Evolutionary conservation across 2,797 vertebrate genomes (phyloP).

Genomic region (Rhinophrynus dorsalis): DNA sequence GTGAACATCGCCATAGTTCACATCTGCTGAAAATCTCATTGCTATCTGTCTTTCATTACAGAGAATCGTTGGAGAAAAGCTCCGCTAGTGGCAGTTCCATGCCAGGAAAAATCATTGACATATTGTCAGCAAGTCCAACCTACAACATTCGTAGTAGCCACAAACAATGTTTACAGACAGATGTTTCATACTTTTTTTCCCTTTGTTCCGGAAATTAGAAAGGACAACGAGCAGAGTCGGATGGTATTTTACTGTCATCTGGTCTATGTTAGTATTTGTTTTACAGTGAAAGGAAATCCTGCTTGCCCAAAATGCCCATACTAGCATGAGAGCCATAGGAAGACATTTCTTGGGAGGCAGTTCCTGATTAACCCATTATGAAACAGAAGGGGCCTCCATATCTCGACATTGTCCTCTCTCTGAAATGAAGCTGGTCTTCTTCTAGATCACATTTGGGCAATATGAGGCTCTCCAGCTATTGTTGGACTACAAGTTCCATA

Average conservation of each 20-base stretch:
- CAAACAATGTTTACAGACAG: slow-evolving; percentile 41
- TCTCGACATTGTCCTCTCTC: no score
- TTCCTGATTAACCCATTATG: background rate
- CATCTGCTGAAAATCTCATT: slow-evolving; percentile 70
- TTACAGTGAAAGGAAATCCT: slow-evolving; percentile 6
- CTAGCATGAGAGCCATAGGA: background rate
- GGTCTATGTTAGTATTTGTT: slow-evolving; percentile 9
- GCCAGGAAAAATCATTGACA: slow-evolving; percentile 73
- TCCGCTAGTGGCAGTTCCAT: slow-evolving; percentile 50
- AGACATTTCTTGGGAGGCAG: background rate
- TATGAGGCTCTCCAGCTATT: no score
- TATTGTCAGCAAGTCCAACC: slow-evolving; percentile 64
- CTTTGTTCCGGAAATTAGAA: slow-evolving; percentile 34
- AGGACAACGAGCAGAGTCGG: slow-evolving; percentile 35
- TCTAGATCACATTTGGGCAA: no score
- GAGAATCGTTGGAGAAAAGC: slow-evolving; percentile 64
- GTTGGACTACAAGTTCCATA: no score
- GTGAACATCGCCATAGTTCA: slow-evolving; percentile 70
- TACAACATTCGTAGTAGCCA: slow-evolving; percentile 60
- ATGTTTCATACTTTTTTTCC: slow-evolving; percentile 40
- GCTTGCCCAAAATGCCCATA: background rate
- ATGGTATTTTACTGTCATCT: slow-evolving; percentile 24
- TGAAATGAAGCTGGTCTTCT: no score
- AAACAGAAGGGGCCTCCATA: no score
- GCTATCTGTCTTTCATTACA: slow-evolving; percentile 69